Percentiles rank a stretch among this genome's conserved stretches.
phyloP scores from a whole-genome alignment of 2,797 vertebrate species.

The Chromobotia macracanthus region DNA sequence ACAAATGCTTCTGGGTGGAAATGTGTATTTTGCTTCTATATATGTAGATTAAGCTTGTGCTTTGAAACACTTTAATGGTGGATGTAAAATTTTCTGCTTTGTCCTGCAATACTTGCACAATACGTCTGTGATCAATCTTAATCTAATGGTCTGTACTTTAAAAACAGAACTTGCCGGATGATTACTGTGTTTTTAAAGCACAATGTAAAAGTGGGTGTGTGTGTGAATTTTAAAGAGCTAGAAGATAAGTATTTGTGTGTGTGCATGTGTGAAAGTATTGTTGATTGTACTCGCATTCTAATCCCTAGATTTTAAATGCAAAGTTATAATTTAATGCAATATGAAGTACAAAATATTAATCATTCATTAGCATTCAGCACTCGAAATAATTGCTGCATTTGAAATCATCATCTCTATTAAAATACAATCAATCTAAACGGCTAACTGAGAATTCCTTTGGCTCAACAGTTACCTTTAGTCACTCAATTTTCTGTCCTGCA shows the following conservation, averaged over 20 bases:
- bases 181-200: neutral
- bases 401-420: neutral
- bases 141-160: constrained; percentile 17
- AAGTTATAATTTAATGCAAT: neutral
- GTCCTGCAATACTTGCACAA: constrained; percentile 1
- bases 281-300: neutral
- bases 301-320: neutral
- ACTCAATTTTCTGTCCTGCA: too few relatives aligned
- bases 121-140: constrained; percentile 8
- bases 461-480: too few relatives aligned
- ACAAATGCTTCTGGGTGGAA: constrained; percentile 59
- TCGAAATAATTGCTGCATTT: constrained; percentile 9
- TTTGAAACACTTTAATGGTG: constrained; percentile 6
- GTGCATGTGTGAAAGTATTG: neutral
- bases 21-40: constrained; percentile 48
- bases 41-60: neutral
- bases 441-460: neutral
- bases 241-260: too few relatives aligned
- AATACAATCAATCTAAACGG: neutral
- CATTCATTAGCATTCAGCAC: neutral
- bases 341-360: neutral
- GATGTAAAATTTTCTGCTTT: constrained; percentile 7
- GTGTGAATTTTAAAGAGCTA: too few relatives aligned
- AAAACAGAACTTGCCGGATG: neutral
- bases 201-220: neutral